These are phyloP conservation scores for Ligdia adustata DNA, from an alignment of 2,888 invertebrate genomes.

Conservation along the genomic window DNA sequence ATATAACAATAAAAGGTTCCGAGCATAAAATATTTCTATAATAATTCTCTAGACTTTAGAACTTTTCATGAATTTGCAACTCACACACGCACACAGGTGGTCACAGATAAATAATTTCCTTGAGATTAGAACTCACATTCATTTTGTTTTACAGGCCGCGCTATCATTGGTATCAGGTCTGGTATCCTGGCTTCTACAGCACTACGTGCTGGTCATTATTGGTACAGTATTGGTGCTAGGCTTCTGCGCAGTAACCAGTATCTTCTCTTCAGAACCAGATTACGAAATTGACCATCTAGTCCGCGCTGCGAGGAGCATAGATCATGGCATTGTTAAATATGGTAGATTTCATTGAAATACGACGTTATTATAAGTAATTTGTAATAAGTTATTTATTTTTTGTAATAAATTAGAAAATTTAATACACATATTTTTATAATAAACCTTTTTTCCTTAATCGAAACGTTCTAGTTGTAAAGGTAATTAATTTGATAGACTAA, in stretches of 20 bases:
- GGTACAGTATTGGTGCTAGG: constrained; percentile 19
- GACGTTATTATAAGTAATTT: neutral
- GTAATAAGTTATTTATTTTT: constrained; percentile 2
- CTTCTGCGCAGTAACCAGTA: constrained; percentile 13
- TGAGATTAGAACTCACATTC: too few species aligned
- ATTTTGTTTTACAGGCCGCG: constrained; percentile 26
- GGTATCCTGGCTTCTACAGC: constrained; percentile 14
- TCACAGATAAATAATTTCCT: too few species aligned
- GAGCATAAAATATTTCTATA: too few species aligned
- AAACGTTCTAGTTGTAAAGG: too few species aligned
- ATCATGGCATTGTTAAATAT: constrained; percentile 20
- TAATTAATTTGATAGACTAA: too few species aligned
- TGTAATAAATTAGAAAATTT: neutral
- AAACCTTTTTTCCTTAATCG: neutral
- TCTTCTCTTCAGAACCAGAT: constrained; percentile 8
- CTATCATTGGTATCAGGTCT: constrained; percentile 15
- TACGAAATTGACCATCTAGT: constrained; percentile 23
- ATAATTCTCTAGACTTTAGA: too few species aligned
- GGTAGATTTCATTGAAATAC: constrained; percentile 14
- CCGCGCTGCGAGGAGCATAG: constrained; percentile 24
- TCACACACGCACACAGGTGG: too few species aligned
- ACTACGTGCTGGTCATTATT: constrained; percentile 22
- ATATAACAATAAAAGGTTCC: too few species aligned
- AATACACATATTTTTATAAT: neutral
- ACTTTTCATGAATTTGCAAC: too few species aligned